Conservation (phyloP, 2,797 vertebrate genomes). For the Alca torda region DNA sequence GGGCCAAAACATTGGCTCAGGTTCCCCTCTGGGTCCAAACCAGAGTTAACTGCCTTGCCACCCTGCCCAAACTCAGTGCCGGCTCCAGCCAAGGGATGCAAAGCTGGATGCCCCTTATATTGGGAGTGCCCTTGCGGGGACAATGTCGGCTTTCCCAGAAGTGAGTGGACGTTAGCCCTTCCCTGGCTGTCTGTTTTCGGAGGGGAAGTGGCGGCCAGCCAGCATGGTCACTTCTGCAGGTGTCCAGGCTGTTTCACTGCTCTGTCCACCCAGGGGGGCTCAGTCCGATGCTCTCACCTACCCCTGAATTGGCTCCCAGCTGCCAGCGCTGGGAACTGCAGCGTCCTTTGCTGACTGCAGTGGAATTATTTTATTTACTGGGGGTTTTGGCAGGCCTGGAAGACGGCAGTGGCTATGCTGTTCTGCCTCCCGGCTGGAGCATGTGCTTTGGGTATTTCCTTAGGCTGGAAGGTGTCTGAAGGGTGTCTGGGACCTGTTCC, state of each 20-base stretch:
- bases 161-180: not conserved
- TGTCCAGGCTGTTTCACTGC: not conserved
- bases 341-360: not conserved
- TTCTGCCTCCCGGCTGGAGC: not conserved
- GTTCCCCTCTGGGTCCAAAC: not conserved
- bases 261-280: accelerated
- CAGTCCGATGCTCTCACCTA: not conserved
- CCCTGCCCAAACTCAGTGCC: not conserved
- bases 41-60: accelerated
- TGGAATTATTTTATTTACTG: not conserved
- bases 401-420: not conserved
- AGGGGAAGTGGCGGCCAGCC: not conserved
- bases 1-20: accelerated
- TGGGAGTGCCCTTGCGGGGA: accelerated
- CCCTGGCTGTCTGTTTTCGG: accelerated
- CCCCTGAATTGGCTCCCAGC: not conserved
- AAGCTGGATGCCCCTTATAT: not conserved
- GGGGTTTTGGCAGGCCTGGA: not conserved
- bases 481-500: not conserved
- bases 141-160: accelerated
- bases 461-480: not conserved
- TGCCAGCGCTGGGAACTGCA: not conserved
- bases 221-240: not conserved
- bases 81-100: not conserved
- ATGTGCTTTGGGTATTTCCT: not conserved